Conservation (phyloP, 2,797 vertebrate genomes). For the Diplodus sargus region DNA sequence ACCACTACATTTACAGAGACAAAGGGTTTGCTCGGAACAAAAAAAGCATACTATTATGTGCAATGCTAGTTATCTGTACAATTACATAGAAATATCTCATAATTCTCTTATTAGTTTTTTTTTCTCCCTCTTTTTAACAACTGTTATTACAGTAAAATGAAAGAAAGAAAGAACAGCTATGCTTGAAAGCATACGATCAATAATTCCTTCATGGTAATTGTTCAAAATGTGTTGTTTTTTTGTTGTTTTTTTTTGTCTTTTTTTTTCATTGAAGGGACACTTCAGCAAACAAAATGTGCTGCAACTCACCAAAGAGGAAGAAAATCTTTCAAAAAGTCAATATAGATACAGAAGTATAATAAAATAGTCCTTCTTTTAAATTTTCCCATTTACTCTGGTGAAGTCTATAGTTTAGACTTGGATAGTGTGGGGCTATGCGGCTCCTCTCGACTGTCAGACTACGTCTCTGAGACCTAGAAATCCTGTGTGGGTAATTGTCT, state of each 20-base stretch:
- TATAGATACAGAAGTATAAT: constrained; percentile 88
- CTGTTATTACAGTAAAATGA: constrained; percentile 93
- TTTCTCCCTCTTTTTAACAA: constrained; percentile 85
- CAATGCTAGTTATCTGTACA: constrained; percentile 99
- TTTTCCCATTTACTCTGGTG: constrained; percentile 68
- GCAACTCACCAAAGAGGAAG: constrained; percentile 85
- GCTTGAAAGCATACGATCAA: constrained; percentile 90
- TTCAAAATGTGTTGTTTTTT: constrained; percentile 74
- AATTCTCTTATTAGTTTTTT: constrained; percentile 94
- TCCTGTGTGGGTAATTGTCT: constrained; percentile 70
- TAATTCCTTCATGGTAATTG: constrained; percentile 87
- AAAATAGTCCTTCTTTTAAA: constrained; percentile 85
- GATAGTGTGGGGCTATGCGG: constrained; percentile 61
- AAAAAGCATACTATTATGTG: constrained; percentile 95
- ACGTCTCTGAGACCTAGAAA: constrained; percentile 66
- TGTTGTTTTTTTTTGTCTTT: constrained; percentile 35
- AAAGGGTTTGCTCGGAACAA: constrained; percentile 90
- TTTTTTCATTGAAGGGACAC: constrained; percentile 80
- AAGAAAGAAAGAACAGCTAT: constrained; percentile 88
- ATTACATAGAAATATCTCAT: constrained; percentile 96
- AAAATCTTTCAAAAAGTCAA: constrained; percentile 86
- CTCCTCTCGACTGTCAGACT: constrained; percentile 72
- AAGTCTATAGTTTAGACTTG: constrained; percentile 71
- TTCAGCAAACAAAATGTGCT: constrained; percentile 86
- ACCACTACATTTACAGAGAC: constrained; percentile 97